Conservation (phyloP, 2,888 invertebrate species). For the Mythimna loreyi region DNA sequence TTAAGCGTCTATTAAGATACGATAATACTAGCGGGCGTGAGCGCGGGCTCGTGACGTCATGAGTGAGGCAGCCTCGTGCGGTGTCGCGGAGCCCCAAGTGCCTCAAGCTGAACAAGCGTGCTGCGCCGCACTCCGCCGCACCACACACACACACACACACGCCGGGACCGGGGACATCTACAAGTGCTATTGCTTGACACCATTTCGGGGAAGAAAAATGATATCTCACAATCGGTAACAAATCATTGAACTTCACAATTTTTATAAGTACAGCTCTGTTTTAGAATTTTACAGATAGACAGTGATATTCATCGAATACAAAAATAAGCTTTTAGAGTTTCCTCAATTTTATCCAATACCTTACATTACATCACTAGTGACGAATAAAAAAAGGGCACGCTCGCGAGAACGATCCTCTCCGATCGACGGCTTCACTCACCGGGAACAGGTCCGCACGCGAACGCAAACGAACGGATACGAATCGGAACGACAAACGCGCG, state of each 20-base stretch:
- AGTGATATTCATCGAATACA: slow-evolving; percentile 89
- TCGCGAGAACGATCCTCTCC: slow-evolving; percentile 83
- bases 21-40: slow-evolving; percentile 83
- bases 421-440: slow-evolving; percentile 79
- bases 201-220: slow-evolving; percentile 88
- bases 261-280: slow-evolving; percentile 78
- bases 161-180: slow-evolving; percentile 72
- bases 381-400: slow-evolving; percentile 84
- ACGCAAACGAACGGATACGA: slow-evolving; percentile 76
- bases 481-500: slow-evolving; percentile 81
- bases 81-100: slow-evolving; percentile 62
- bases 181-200: slow-evolving; percentile 82
- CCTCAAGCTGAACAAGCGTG: slow-evolving; percentile 75
- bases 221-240: slow-evolving; percentile 81
- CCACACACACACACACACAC: slow-evolving; percentile 67
- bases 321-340: slow-evolving; percentile 90
- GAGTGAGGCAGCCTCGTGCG: slow-evolving; percentile 68
- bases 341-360: slow-evolving; percentile 88
- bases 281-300: slow-evolving; percentile 87
- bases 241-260: slow-evolving; percentile 72
- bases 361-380: slow-evolving; percentile 87
- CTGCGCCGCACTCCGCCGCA: slow-evolving; percentile 70
- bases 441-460: slow-evolving; percentile 79
- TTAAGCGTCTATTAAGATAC: slow-evolving; percentile 88
- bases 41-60: slow-evolving; percentile 79